Conservation (phyloP, 2,113 vertebrate genomes). For the Ophiodon elongatus region DNA sequence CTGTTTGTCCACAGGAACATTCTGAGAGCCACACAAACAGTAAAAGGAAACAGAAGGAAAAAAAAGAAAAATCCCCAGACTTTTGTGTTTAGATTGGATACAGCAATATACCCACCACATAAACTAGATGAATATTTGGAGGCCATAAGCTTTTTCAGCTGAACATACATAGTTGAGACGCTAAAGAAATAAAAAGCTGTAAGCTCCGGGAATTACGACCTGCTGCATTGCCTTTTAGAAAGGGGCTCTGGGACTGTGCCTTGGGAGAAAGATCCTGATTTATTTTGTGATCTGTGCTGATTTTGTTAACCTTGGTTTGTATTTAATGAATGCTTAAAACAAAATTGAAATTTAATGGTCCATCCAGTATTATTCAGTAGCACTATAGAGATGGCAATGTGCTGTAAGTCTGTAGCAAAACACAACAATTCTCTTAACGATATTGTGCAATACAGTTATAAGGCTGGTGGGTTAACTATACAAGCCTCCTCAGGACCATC, state of each 20-base stretch:
- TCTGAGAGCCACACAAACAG: slow-evolving; percentile 76
- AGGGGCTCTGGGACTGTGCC: slow-evolving; percentile 35
- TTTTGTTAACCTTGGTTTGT: slow-evolving; percentile 24
- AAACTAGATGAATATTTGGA: slow-evolving; percentile 70
- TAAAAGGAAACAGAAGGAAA: slow-evolving; percentile 67
- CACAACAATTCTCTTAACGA: slow-evolving; percentile 36
- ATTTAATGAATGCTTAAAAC: slow-evolving; percentile 32
- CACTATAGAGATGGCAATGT: slow-evolving; percentile 29
- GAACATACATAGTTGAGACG: slow-evolving; percentile 62
- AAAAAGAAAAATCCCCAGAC: slow-evolving; percentile 81
- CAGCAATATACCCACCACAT: slow-evolving; percentile 57
- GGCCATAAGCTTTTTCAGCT: slow-evolving; percentile 71
- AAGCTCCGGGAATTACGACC: slow-evolving; percentile 53
- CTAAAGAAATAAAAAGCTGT: slow-evolving; percentile 54
- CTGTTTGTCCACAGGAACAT: slow-evolving; percentile 76
- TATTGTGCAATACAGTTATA: slow-evolving; percentile 57
- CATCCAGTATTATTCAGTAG: slow-evolving; percentile 24
- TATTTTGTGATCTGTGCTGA: slow-evolving; percentile 57
- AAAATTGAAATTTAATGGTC: slow-evolving; percentile 11
- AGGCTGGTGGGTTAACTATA: slow-evolving; percentile 51
- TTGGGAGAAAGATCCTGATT: slow-evolving; percentile 54
- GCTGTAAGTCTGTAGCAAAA: slow-evolving; percentile 47
- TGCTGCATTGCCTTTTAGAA: slow-evolving; percentile 42
- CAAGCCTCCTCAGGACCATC: slow-evolving; percentile 52
- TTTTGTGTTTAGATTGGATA: slow-evolving; percentile 79